Evolutionary conservation across 2,797 vertebrate genomes (phyloP), one percentile per base, ranked within the genome.

Genomic region (Coregonus sp.): DNA sequence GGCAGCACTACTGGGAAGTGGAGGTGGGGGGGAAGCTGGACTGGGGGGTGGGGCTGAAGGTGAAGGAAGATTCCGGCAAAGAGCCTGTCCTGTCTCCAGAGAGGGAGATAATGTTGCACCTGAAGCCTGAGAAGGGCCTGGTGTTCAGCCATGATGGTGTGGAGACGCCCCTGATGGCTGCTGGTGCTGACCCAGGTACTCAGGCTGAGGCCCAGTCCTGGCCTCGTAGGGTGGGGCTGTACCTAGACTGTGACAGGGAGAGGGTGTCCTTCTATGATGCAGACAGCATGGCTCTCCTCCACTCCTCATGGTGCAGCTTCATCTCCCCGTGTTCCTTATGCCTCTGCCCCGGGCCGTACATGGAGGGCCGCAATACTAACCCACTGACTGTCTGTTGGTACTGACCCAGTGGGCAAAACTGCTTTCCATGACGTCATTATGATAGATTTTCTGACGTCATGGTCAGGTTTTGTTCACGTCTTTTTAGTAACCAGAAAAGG

Each of bases 171-270:
- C 75, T 74, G 16, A 80, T 80, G 15, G 76, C 85, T 25, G 52
- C 81, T 37, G 63, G 52, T 0, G 61, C 63, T 33, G 79, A 75
- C 20, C 4, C 20, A 31, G 20, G 9, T 7, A 25, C 63, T 25
- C 63, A 66, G 9, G 20, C 63, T 66, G 29, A 66, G n/a, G 4
- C 75, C 61, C 20, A 3, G 6, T 0, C 16, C 2, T 7, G 51
- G 12, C 87, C 84, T 4, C 33, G 52, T 37, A 83, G 52, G 50
- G 77, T 88, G 51, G 84, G 84, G 14, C 25, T 88, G 31, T 86
- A 85, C 70, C 74, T 88, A 70, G 83, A 89, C 81, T 87, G 87
- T 56, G 84, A 84, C 69, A 75, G 77, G 68, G 63, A 80, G 52
- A 73, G 76, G 33, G 78, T 87, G 35, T 56, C 72, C 9, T 87